A percentile compares a stretch with the other conserved stretches of the same genome.
These are phyloP conservation scores for Planococcus citri DNA, from an alignment of 1,140 invertebrate genomes.

Conservation along the genomic window DNA sequence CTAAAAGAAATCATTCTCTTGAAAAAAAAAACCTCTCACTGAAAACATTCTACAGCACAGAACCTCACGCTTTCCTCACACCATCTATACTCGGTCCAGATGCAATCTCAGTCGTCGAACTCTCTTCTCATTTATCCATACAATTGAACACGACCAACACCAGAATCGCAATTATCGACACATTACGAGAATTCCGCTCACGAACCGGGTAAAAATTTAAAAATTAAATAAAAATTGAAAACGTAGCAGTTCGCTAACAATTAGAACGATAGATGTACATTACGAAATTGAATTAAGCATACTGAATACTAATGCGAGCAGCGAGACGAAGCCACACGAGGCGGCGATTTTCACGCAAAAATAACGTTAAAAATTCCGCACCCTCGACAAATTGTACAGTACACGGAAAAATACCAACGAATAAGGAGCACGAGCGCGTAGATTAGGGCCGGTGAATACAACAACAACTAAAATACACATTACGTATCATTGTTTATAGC, in stretches of 20 bases:
- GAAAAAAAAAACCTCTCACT: too few relatives aligned
- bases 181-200: background rate
- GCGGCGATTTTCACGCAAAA: background rate
- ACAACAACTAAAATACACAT: too few relatives aligned
- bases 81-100: too few relatives aligned
- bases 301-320: background rate
- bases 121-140: too few relatives aligned
- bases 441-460: too few relatives aligned
- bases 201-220: background rate
- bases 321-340: background rate
- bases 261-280: background rate
- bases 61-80: too few relatives aligned
- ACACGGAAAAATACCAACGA: too few relatives aligned
- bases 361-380: background rate
- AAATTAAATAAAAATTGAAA: constrained; percentile 3
- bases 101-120: too few relatives aligned
- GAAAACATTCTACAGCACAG: too few relatives aligned
- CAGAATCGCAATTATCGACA: background rate
- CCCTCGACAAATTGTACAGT: background rate
- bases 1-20: too few relatives aligned
- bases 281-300: background rate
- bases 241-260: background rate
- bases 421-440: too few relatives aligned
- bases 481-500: too few relatives aligned
- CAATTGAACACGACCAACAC: background rate